These are phyloP conservation scores for Zeus faber DNA, from an alignment of 2,113 vertebrate species.

Conservation along the genomic window DNA sequence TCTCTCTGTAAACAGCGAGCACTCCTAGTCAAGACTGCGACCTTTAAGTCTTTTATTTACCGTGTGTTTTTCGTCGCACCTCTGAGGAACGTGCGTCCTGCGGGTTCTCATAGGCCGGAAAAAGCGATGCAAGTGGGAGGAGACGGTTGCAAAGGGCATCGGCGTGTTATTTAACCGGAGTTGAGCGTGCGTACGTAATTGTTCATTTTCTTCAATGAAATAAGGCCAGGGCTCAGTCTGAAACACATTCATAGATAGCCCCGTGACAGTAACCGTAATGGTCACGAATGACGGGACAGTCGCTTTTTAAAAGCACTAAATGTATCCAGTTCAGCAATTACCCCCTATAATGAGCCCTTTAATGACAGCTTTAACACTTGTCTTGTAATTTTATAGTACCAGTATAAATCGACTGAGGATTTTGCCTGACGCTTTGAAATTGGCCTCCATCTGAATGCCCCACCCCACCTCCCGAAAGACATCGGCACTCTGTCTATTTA, in stretches of 20 bases:
- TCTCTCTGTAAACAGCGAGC: background rate
- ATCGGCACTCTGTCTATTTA: conserved; percentile 28
- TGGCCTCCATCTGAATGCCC: conserved; percentile 2
- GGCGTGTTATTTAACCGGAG: background rate
- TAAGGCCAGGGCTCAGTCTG: background rate
- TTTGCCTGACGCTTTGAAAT: conserved; percentile 36
- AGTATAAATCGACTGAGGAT: conserved; percentile 53
- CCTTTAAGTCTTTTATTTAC: conserved; percentile 14
- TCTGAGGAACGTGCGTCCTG: background rate
- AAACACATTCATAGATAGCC: conserved; percentile 10
- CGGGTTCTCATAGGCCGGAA: background rate
- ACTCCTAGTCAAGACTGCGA: conserved; percentile 2
- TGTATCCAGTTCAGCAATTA: conserved; percentile 53
- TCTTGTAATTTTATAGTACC: conserved; percentile 59
- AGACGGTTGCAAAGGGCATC: background rate
- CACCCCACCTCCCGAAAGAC: background rate
- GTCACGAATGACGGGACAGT: conserved; percentile 31
- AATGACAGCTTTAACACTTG: conserved; percentile 57
- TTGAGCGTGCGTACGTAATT: conserved; percentile 4
- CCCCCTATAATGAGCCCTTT: conserved; percentile 61
- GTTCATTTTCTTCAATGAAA: background rate
- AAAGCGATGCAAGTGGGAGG: background rate
- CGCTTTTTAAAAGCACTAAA: conserved; percentile 48
- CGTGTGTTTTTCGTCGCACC: conserved; percentile 4
- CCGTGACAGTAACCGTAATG: conserved; percentile 21